Base-by-base conservation (phyloP, 2,888 invertebrate species). In the Hirtodrosophila duncani region DNA sequence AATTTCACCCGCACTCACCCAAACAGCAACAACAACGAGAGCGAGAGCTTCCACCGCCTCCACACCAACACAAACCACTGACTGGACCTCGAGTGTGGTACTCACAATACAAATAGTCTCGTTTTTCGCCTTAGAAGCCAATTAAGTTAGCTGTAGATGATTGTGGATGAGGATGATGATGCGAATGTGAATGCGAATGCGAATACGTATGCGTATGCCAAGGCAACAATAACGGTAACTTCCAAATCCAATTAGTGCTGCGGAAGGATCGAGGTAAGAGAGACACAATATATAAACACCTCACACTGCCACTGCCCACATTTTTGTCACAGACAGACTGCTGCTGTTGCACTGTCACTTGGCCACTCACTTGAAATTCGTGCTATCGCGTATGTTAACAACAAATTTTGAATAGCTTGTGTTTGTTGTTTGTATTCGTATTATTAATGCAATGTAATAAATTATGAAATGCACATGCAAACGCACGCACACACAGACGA, bases 51-150 rank as follows among this genome's bases (percentile, higher is more conserved):
- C 24, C 29, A 38, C 11, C 24, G 18, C n/a, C 10, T 4, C 26
- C 21, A 41, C 36, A 49, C 49, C 59, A 39, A 57, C 21, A 46
- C 20, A 18, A 29, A 6, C 13, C 31, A 13, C 31, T 16, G 30
- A n/a, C n/a, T n/a, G n/a, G n/a, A n/a, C n/a, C n/a, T n/a, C n/a
- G n/a, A n/a, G n/a, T n/a, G n/a, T n/a, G n/a, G n/a, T n/a, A n/a
- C n/a, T n/a, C n/a, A n/a, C n/a, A n/a, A n/a, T n/a, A n/a, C n/a
- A n/a, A n/a, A n/a, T n/a, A n/a, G n/a, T n/a, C 18, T 10, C 5
- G 6, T 21, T 17, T 37, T 37, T 48, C 6, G n/a, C 6, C 3
- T 26, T 34, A 24, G 58, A 56, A 56, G 58, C 48, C 56, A 56
- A 56, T 56, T 48, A 56, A 56, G 46, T 23, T 48, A 48, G 13